Evolutionary conservation across 1,140 invertebrate genomes (phyloP), one percentile per base, ranked within the genome.

Genomic region (Aphis gossypii): DNA sequence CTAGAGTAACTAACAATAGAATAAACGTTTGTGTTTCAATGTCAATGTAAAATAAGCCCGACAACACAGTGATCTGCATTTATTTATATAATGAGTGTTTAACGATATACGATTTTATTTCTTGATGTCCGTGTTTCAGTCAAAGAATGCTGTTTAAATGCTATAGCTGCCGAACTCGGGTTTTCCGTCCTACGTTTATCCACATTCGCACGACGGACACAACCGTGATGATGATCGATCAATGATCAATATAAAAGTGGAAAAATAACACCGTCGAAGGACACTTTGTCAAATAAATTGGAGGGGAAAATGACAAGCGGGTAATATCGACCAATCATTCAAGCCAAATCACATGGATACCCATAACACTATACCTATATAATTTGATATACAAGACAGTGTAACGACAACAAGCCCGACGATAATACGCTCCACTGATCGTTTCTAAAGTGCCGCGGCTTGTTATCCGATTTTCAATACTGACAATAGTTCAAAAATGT

Each of bases 51-150:
- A 76, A n/a, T 76, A 76, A 76, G 60, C 60, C 60, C 60, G 60
- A n/a, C 60, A 76, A 76, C 60, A 76, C 60, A 76, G 30, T 76
- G 60, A 76, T 76, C 60, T 14, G 60, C 30, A 76, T 76, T 76
- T 76, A 76, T 76, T 76, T 76, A 76, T 76, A 76, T 76, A 76
- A 76, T 76, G 60, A 76, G 60, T 76, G 30, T 76, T 76, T 76
- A 76, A 76, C 60, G 60, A 76, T 76, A 76, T 41, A 35, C 82
- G 23, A 83, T 41, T 83, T 83, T 83, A 83, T 83, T 83, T 83
- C 35, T 83, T 6, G 60, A 83, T 41, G 82, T 41, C 82, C 82
- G 82, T 41, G 82, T 83, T 35, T 35, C 21, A 41, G 23, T 5
- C 4, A 23, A 44, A 86, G 21, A 44, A 86, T 86, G 23, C 25